A percentile compares a stretch with the other conserved stretches of the same genome.
These are phyloP conservation scores for Brenthis daphne DNA, from an alignment of 2,888 invertebrate species.

Conservation along the genomic window DNA sequence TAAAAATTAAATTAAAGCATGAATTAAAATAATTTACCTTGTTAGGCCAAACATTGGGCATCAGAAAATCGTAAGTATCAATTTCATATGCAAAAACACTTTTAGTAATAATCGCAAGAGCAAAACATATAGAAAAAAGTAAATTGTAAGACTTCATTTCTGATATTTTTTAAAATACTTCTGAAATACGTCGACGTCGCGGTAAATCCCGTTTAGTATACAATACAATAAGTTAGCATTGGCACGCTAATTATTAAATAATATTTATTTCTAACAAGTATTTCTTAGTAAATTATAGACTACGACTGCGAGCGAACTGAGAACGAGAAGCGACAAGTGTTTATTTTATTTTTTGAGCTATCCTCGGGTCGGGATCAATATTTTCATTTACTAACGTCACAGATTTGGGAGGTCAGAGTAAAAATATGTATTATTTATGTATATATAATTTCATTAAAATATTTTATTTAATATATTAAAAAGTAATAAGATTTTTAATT, in stretches of 20 bases:
- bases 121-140: constrained; percentile 31
- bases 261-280: constrained; percentile 10
- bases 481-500: too few relatives aligned
- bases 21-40: constrained; percentile 81
- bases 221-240: background rate
- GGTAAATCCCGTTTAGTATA: constrained; percentile 34
- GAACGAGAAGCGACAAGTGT: constrained; percentile 53
- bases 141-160: constrained; percentile 37
- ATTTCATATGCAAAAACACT: constrained; percentile 55
- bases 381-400: constrained; percentile 57
- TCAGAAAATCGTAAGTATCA: constrained; percentile 86
- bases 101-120: constrained; percentile 30
- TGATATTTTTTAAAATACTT: constrained; percentile 3
- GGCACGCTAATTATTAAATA: constrained; percentile 34
- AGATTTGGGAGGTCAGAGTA: constrained; percentile 45
- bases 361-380: constrained; percentile 54
- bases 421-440: background rate
- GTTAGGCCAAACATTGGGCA: constrained; percentile 92
- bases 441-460: background rate
- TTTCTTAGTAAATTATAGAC: constrained; percentile 37
- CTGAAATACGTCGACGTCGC: constrained; percentile 21
- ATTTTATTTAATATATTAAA: background rate
- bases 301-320: constrained; percentile 34
- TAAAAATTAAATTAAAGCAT: background rate
- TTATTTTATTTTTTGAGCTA: constrained; percentile 52